phyloP scores from a whole-genome alignment of 2,113 vertebrate species.

The Pavo muticus region DNA sequence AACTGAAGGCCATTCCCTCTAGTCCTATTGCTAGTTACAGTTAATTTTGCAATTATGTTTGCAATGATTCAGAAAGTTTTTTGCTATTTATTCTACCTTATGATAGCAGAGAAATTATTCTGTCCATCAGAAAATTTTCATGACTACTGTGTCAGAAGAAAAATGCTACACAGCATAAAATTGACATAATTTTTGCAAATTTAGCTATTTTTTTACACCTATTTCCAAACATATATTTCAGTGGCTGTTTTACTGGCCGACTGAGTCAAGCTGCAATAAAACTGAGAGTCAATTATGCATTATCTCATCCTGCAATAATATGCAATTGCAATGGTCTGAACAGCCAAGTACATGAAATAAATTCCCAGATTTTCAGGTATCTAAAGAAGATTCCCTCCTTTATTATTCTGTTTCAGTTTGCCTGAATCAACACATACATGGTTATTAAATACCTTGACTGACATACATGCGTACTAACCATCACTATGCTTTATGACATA shows the following conservation, averaged over 20 bases:
- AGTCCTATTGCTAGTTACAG: no score
- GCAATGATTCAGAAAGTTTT: background rate
- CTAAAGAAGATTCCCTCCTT: background rate
- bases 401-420: background rate
- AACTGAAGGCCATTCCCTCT: no score
- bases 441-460: background rate
- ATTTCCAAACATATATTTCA: background rate
- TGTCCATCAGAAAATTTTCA: background rate
- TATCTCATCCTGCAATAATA: background rate
- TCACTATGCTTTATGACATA: background rate
- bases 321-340: background rate
- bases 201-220: background rate
- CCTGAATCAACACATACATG: background rate
- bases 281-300: background rate
- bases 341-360: background rate
- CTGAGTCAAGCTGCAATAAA: background rate
- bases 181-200: background rate
- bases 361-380: background rate
- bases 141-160: background rate
- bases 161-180: background rate
- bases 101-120: background rate
- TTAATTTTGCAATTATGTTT: background rate
- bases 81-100: background rate
- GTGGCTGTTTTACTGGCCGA: background rate
- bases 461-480: background rate